Evolutionary conservation across 2,113 vertebrate genomes (phyloP).

Genomic region (Myrmophylax atrothorax): DNA sequence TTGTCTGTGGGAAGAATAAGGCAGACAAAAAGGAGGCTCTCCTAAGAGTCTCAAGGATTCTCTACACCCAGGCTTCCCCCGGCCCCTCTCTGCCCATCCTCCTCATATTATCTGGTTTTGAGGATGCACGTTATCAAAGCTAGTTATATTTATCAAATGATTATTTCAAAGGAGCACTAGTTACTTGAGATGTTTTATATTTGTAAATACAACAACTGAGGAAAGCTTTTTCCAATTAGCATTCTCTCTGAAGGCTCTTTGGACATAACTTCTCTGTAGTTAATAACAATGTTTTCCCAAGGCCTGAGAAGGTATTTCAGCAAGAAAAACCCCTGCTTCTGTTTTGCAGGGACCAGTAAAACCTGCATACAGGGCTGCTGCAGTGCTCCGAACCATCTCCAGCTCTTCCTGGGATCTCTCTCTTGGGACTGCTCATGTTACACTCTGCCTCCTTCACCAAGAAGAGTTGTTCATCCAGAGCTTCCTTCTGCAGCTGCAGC

Average conservation of each 20-base stretch:
- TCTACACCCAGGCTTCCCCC: not conserved
- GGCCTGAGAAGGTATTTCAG: not conserved
- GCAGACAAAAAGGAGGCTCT: not conserved
- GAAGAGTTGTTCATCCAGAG: constrained; percentile 95
- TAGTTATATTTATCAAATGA: not conserved
- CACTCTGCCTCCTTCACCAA: constrained; percentile 97
- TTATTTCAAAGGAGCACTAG: not conserved
- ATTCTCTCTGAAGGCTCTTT: not conserved
- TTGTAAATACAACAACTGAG: not conserved
- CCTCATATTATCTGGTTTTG: not conserved
- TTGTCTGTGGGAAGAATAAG: not conserved
- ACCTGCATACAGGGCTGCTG: constrained; percentile 88
- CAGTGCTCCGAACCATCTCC: constrained; percentile 96
- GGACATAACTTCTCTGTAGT: not conserved
- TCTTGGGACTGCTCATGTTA: constrained; percentile 94
- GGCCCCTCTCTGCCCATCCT: not conserved
- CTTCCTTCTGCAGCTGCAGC: constrained; percentile 95
- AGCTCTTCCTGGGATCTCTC: constrained; percentile 94
- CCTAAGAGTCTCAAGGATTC: not conserved
- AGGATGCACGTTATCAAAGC: not conserved
- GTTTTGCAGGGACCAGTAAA: not conserved
- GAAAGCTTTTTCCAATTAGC: not conserved
- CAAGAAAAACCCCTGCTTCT: not conserved
- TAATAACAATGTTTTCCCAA: not conserved
- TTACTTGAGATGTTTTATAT: not conserved